These are phyloP conservation scores for Elephas maximus DNA, from an alignment of 2,113 vertebrate species.

Conservation along the genomic window DNA sequence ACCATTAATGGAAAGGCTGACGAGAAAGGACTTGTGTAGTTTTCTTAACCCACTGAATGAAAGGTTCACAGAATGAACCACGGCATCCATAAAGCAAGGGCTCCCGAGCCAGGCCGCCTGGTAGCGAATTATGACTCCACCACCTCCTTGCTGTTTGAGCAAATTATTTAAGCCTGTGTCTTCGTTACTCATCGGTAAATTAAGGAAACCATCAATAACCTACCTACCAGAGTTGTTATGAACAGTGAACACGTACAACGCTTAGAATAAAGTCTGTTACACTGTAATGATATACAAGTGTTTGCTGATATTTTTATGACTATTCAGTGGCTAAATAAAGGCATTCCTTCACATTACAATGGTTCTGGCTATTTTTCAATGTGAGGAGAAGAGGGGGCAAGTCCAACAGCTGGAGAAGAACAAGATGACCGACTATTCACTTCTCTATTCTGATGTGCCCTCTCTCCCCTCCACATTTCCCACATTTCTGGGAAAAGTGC, in stretches of 20 bases:
- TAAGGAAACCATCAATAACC: background rate
- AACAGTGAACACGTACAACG: background rate
- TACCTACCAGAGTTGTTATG: background rate
- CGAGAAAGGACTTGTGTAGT: background rate
- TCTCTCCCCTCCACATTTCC: background rate
- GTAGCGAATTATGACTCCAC: background rate
- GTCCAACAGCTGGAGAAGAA: background rate
- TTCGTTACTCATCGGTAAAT: background rate
- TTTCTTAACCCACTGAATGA: background rate
- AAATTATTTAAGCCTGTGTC: background rate
- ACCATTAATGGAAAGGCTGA: background rate
- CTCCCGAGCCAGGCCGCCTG: background rate
- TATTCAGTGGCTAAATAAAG: background rate
- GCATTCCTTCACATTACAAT: background rate
- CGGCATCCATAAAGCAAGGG: background rate
- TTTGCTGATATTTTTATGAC: slow-evolving; percentile 12
- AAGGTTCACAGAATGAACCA: background rate
- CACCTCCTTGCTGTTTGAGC: background rate
- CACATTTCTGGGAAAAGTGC: slow-evolving; percentile 15
- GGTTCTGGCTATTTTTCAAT: background rate
- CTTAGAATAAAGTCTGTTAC: background rate
- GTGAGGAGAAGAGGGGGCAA: background rate
- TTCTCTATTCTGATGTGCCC: background rate
- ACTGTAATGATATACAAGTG: background rate
- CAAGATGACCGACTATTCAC: background rate